phyloP scores from a whole-genome alignment of 2,113 vertebrate species.

The Eretmochelys imbricata region DNA sequence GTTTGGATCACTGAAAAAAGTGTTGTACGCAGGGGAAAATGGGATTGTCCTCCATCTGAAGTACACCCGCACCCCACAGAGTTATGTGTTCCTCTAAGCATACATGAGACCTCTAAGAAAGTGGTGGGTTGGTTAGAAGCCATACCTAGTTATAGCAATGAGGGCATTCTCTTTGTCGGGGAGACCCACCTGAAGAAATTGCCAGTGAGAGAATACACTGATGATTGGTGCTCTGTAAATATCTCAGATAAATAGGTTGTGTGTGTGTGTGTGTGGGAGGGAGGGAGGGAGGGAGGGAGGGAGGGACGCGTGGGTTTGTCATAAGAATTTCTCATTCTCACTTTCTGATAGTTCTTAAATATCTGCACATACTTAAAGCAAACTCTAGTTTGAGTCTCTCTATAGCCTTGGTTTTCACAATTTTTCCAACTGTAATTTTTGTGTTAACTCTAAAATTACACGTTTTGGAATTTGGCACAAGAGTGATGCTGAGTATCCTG shows the following conservation, averaged over 20 bases:
- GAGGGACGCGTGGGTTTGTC: not conserved
- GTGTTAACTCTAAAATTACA: not conserved
- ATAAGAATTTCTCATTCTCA: not conserved
- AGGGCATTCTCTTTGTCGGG: rapidly evolving
- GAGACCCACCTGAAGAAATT: not conserved
- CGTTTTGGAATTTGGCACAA: not conserved
- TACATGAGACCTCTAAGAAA: not conserved
- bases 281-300: not conserved
- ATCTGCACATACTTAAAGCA: not conserved
- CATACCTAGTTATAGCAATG: rapidly evolving
- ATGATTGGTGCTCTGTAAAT: not conserved
- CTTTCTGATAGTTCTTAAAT: not conserved
- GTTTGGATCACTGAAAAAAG: not conserved
- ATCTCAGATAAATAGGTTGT: not conserved
- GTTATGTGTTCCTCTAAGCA: rapidly evolving
- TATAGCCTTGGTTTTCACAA: not conserved
- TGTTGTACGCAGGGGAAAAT: not conserved
- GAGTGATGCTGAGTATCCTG: not conserved
- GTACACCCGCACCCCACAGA: rapidly evolving
- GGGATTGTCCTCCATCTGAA: not conserved
- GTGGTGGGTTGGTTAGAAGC: not conserved
- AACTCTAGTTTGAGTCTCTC: not conserved
- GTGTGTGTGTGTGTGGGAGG: too few species aligned
- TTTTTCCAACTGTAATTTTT: not conserved
- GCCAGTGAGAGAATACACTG: not conserved